phyloP scores from a whole-genome alignment of 2,113 vertebrate species.

The Myotis davidii region DNA sequence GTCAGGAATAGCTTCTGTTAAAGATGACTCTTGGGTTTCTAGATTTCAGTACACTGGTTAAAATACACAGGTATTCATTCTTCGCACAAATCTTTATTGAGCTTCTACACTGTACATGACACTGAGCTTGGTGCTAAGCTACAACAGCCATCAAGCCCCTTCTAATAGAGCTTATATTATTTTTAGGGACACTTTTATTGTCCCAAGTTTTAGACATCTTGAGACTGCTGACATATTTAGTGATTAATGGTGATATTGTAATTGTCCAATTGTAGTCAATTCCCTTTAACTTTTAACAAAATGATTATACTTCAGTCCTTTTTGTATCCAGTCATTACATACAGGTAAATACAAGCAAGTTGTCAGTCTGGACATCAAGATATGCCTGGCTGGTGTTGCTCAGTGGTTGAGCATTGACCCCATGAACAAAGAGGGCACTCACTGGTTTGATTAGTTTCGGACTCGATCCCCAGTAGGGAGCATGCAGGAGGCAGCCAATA shows the following conservation, averaged over 20 bases:
- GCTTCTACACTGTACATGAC: neutral
- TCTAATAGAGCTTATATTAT: neutral
- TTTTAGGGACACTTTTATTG: constrained; percentile 51
- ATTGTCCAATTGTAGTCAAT: constrained; percentile 17
- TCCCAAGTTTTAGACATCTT: constrained; percentile 17
- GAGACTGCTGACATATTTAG: constrained; percentile 7
- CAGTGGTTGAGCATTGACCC: no score
- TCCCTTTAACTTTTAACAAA: constrained; percentile 3
- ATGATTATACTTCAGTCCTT: neutral
- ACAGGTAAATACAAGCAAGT: neutral
- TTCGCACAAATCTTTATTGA: neutral
- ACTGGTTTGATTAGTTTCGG: no score
- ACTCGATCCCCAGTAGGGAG: no score
- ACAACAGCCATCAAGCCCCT: neutral
- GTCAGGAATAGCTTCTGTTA: neutral
- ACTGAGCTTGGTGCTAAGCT: neutral
- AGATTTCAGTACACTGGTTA: neutral
- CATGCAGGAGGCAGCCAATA: no score
- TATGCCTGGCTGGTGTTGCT: no score
- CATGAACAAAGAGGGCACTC: no score
- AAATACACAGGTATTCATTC: neutral
- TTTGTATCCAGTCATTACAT: neutral
- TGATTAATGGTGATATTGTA: constrained; percentile 56
- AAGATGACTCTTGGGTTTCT: neutral
- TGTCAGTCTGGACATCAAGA: neutral